A percentile compares a stretch with the other conserved stretches of the same genome.
phyloP scores from a whole-genome alignment of 2,888 invertebrate species.

The Sesamia inferens region DNA sequence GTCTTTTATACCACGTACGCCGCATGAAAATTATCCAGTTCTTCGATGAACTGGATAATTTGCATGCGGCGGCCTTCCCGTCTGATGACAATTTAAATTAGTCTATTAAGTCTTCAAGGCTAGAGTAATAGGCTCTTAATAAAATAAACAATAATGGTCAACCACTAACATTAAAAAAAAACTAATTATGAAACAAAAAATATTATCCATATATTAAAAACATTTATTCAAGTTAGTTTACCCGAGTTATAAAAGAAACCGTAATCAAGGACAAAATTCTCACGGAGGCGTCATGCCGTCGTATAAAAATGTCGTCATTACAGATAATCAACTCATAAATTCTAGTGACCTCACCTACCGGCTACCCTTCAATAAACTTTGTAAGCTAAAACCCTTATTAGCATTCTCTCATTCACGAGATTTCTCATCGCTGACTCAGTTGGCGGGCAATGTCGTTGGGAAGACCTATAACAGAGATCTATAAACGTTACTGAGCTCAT shows the following conservation, averaged over 20 bases:
- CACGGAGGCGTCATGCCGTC: background rate
- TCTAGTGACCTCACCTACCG: conserved; percentile 37
- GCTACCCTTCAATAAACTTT: conserved; percentile 39
- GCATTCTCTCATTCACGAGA: conserved; percentile 45
- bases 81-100: too few species aligned
- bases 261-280: background rate
- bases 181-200: background rate
- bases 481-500: conserved; percentile 4
- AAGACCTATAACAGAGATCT: conserved; percentile 45
- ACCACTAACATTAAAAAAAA: too few species aligned
- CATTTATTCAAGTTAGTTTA: background rate
- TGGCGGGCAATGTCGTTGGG: conserved; percentile 53
- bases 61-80: too few species aligned
- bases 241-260: background rate
- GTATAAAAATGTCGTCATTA: conserved; percentile 1
- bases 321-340: conserved; percentile 29
- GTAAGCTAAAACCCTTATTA: conserved; percentile 56
- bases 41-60: too few species aligned
- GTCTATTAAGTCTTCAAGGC: too few species aligned
- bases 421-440: conserved; percentile 60
- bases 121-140: too few species aligned
- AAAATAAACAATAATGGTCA: too few species aligned
- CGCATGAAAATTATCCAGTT: too few species aligned
- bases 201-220: background rate
- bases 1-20: too few species aligned